Percentiles rank a stretch among this genome's conserved stretches.
phyloP scores from a whole-genome alignment of 2,113 vertebrate genomes.

The Pogona vitticeps region DNA sequence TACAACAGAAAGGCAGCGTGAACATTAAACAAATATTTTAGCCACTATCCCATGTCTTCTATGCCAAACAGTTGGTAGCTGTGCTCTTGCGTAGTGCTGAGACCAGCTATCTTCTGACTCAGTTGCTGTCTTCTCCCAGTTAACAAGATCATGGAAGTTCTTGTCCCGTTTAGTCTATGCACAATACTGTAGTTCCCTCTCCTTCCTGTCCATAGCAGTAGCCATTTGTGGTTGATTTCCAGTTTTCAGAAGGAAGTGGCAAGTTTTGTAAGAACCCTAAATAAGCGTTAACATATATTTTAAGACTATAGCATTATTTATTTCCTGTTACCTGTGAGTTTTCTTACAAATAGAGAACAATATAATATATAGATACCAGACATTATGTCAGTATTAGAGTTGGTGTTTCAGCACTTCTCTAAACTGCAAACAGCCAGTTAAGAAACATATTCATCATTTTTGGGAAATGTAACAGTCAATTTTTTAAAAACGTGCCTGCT shows the following conservation, averaged over 20 bases:
- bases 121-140: neutral
- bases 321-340: constrained; percentile 28
- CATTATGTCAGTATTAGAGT: neutral
- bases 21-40: too few species aligned
- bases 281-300: constrained; percentile 47
- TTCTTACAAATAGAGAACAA: constrained; percentile 41
- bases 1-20: too few species aligned
- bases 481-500: neutral
- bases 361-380: constrained; percentile 24
- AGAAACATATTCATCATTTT: neutral
- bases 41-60: too few species aligned
- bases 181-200: too few species aligned
- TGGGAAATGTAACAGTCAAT: neutral
- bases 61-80: neutral
- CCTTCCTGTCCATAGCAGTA: neutral
- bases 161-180: neutral
- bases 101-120: neutral
- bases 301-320: constrained; percentile 47
- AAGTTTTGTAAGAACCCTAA: constrained; percentile 37
- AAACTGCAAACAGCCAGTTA: neutral
- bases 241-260: constrained; percentile 42
- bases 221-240: constrained; percentile 9
- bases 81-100: neutral
- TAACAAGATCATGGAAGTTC: neutral
- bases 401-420: neutral